A percentile compares a stretch with the other conserved stretches of the same genome.
These are phyloP conservation scores for Agrotis exclamationis DNA, from an alignment of 2,888 invertebrate genomes.

Conservation along the genomic window DNA sequence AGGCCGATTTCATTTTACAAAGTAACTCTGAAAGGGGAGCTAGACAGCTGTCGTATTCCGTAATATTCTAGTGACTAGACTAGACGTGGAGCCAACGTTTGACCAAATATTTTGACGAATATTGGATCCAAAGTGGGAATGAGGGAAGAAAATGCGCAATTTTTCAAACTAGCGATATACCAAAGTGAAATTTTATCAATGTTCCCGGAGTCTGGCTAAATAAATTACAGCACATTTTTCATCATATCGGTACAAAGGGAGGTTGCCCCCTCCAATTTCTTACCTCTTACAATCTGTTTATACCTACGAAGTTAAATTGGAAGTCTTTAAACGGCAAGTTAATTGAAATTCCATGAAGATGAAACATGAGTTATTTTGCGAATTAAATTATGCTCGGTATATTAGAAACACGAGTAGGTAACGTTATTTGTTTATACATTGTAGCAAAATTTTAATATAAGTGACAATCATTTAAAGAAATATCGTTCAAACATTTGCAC, in stretches of 20 bases:
- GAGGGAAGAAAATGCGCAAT: not conserved
- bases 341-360: slow-evolving; percentile 58
- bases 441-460: slow-evolving; percentile 25
- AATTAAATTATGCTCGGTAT: slow-evolving; percentile 29
- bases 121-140: slow-evolving; percentile 27
- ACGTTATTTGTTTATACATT: not conserved
- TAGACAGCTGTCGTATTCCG: slow-evolving; percentile 68
- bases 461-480: slow-evolving; percentile 22
- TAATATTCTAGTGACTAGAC: slow-evolving; percentile 61
- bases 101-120: not conserved
- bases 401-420: slow-evolving; percentile 29
- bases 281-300: slow-evolving; percentile 45
- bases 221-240: slow-evolving; percentile 46
- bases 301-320: slow-evolving; percentile 56
- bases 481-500: slow-evolving; percentile 35
- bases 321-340: slow-evolving; percentile 45
- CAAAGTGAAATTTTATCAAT: slow-evolving; percentile 18
- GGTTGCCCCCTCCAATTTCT: slow-evolving; percentile 29
- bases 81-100: slow-evolving; percentile 36
- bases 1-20: slow-evolving; percentile 83
- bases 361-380: slow-evolving; percentile 49
- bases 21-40: slow-evolving; percentile 73
- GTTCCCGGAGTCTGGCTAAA: slow-evolving; percentile 22
- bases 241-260: slow-evolving; percentile 29
- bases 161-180: not conserved